These are phyloP conservation scores for Polylopha cassiicola DNA, from an alignment of 2,888 invertebrate genomes.

Conservation along the genomic window DNA sequence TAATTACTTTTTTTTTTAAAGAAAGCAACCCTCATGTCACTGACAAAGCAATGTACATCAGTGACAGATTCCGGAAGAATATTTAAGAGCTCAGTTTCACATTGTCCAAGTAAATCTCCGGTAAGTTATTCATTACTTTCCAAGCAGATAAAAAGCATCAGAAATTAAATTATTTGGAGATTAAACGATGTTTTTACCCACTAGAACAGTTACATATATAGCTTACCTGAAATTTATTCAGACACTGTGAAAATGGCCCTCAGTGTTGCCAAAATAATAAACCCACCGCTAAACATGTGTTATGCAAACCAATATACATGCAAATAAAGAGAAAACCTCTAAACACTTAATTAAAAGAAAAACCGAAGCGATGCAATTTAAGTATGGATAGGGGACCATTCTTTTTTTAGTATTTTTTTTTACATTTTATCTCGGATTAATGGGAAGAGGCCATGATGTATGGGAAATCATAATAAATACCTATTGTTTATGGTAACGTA, in stretches of 20 bases:
- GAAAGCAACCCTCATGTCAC: constrained; percentile 45
- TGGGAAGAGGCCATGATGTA: constrained; percentile 69
- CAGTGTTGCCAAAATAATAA: constrained; percentile 45
- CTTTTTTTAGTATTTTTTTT: constrained; percentile 26
- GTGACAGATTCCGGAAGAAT: constrained; percentile 34
- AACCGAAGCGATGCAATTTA: constrained; percentile 62
- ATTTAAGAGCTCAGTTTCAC: too few species aligned
- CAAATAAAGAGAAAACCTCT: constrained; percentile 56
- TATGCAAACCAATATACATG: constrained; percentile 73
- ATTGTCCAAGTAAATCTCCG: too few species aligned
- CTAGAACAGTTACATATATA: too few species aligned
- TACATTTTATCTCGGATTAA: constrained; percentile 37
- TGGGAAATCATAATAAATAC: constrained; percentile 63
- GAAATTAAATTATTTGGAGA: too few species aligned
- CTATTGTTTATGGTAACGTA: constrained; percentile 49
- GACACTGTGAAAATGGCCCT: too few species aligned
- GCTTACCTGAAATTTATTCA: too few species aligned
- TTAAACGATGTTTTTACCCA: too few species aligned
- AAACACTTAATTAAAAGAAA: constrained; percentile 56
- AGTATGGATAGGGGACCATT: constrained; percentile 45
- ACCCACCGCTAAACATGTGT: constrained; percentile 49
- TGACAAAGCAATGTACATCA: constrained; percentile 45
- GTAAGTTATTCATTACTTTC: too few species aligned
- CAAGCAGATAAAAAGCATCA: too few species aligned
- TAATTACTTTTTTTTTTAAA: constrained; percentile 3